Conservation (phyloP, 2,797 vertebrate genomes). For the Xyrichtys novacula region DNA sequence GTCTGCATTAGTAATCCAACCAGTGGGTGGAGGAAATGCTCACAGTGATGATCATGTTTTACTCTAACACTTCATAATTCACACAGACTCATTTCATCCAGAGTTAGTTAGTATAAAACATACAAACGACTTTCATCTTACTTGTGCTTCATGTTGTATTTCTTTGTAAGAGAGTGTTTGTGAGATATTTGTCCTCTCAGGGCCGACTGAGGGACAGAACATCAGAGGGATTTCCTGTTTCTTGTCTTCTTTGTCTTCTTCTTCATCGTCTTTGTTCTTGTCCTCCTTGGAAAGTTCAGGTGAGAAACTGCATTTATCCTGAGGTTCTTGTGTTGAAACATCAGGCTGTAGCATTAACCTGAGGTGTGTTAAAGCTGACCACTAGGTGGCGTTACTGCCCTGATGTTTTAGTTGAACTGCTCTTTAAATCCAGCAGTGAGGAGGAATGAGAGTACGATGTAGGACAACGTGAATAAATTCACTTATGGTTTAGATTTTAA, state of each 20-base stretch:
- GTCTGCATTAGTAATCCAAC: not conserved
- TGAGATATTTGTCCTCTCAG: constrained; percentile 34
- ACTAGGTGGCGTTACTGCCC: too few species aligned
- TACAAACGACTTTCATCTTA: not conserved
- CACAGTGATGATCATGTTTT: not conserved
- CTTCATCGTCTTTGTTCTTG: not conserved
- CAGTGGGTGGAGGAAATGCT: not conserved
- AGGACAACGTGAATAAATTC: too few species aligned
- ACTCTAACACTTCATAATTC: not conserved
- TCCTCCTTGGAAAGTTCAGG: constrained; percentile 44
- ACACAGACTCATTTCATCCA: not conserved
- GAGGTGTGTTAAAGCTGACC: too few species aligned
- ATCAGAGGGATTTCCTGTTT: not conserved
- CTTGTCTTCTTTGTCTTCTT: not conserved
- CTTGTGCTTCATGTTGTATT: accelerated
- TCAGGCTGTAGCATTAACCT: not conserved
- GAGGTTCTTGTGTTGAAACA: too few species aligned
- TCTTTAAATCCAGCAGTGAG: too few species aligned
- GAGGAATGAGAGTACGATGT: too few species aligned
- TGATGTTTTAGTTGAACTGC: too few species aligned
- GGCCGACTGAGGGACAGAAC: not conserved
- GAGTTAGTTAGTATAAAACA: not conserved
- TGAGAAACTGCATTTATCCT: constrained; percentile 17
- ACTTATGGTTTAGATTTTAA: too few species aligned
- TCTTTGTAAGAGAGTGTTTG: not conserved